A percentile compares a stretch with the other conserved stretches of the same genome.
These are phyloP conservation scores for Coronaproctus castanopsis DNA, from an alignment of 2,888 invertebrate species.

Conservation along the genomic window DNA sequence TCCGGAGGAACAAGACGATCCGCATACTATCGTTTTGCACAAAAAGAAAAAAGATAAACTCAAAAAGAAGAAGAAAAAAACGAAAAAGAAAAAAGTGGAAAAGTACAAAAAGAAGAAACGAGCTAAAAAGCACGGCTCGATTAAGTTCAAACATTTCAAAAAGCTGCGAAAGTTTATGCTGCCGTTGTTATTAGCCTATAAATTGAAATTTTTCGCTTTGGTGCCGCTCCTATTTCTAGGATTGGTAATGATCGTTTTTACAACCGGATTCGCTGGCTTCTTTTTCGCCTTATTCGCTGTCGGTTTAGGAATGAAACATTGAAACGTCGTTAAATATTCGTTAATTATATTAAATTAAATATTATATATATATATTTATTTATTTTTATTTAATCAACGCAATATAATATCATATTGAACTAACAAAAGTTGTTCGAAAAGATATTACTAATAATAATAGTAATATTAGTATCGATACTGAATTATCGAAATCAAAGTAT, in stretches of 20 bases:
- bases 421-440: too few relatives aligned
- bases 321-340: too few relatives aligned
- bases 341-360: too few relatives aligned
- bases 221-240: slow-evolving; percentile 53
- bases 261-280: slow-evolving; percentile 64
- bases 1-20: slow-evolving; percentile 1
- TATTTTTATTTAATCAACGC: too few relatives aligned
- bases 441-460: too few relatives aligned
- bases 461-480: too few relatives aligned
- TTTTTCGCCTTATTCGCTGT: slow-evolving; percentile 73
- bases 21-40: not conserved
- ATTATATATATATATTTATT: too few relatives aligned
- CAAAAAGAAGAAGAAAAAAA: slow-evolving; percentile 13
- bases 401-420: too few relatives aligned
- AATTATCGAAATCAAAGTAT: too few relatives aligned
- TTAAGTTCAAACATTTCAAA: slow-evolving; percentile 21
- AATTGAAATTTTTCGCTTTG: slow-evolving; percentile 57
- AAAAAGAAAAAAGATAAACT: slow-evolving; percentile 14
- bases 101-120: slow-evolving; percentile 19
- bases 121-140: slow-evolving; percentile 36
- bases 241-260: slow-evolving; percentile 48
- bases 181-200: slow-evolving; percentile 59
- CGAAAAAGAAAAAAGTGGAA: slow-evolving; percentile 16
- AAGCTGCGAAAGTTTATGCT: slow-evolving; percentile 37
- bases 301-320: slow-evolving; percentile 37